Evolutionary conservation across 2,797 vertebrate genomes (phyloP).

Genomic region (Gadopsis bispinosus): DNA sequence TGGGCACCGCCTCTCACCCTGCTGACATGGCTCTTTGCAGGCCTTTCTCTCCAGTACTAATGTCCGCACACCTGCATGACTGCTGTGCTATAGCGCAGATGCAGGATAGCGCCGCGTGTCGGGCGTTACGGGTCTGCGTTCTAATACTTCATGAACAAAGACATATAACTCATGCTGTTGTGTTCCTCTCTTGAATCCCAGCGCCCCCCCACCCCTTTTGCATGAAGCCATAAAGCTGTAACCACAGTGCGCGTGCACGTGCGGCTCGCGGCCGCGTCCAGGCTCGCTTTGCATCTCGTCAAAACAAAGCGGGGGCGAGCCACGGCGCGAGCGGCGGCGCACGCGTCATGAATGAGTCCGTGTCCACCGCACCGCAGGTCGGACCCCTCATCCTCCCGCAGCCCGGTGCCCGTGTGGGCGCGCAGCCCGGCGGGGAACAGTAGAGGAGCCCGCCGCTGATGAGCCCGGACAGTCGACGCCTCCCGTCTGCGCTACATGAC

Average conservation of each 20-base stretch:
- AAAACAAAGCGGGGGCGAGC: slow-evolving; percentile 84
- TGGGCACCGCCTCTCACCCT: too few species aligned
- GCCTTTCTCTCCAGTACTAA: not conserved
- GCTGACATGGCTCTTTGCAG: too few species aligned
- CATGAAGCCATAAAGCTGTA: slow-evolving; percentile 22
- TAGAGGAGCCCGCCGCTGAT: slow-evolving; percentile 45
- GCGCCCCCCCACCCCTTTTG: slow-evolving; percentile 12
- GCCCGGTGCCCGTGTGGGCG: slow-evolving; percentile 55
- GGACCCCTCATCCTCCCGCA: slow-evolving; percentile 53
- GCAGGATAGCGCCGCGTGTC: not conserved
- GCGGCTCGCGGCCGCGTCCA: slow-evolving; percentile 52
- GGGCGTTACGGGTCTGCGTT: not conserved
- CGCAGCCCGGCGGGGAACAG: slow-evolving; percentile 48
- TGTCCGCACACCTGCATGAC: slow-evolving; percentile 14
- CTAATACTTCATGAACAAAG: not conserved
- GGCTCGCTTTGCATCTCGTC: slow-evolving; percentile 78
- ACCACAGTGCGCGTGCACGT: slow-evolving; percentile 64
- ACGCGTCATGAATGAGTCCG: slow-evolving; percentile 79
- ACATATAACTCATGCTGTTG: not conserved
- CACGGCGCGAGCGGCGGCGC: slow-evolving; percentile 50
- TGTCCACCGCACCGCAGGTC: slow-evolving; percentile 55
- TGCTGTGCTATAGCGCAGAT: not conserved
- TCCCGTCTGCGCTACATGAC: slow-evolving; percentile 49
- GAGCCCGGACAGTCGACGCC: slow-evolving; percentile 46
- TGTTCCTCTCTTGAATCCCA: not conserved